Evolutionary conservation across 1,140 invertebrate genomes (phyloP).

Genomic region (Aphidius gifuensis): DNA sequence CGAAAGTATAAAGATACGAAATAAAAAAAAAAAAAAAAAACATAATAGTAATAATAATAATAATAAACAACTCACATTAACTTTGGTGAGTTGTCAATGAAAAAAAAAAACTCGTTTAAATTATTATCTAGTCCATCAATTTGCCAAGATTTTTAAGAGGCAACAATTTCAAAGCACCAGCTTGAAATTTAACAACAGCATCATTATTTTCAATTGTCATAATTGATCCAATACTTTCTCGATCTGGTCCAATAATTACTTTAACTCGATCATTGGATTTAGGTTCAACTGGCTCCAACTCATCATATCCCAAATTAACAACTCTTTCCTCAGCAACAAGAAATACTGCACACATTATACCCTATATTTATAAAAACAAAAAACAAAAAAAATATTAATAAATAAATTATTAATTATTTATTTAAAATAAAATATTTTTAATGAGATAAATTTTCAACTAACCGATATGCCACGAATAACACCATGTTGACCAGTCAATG

Average conservation of each 20-base stretch:
- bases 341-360: conserved; percentile 85
- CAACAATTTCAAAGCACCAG: conserved; percentile 69
- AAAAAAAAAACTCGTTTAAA: too few species aligned
- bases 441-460: conserved; percentile 37
- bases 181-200: conserved; percentile 74
- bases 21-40: too few species aligned
- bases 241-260: conserved; percentile 87
- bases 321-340: conserved; percentile 81
- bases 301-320: conserved; percentile 80
- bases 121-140: too few species aligned
- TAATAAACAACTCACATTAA: too few species aligned
- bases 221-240: conserved; percentile 82
- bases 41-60: too few species aligned
- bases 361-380: conserved; percentile 53
- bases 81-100: too few species aligned
- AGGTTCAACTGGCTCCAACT: conserved; percentile 86
- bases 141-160: conserved; percentile 71
- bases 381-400: background rate
- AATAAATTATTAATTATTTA: conserved; percentile 21
- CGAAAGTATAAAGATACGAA: too few species aligned
- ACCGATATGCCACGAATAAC: conserved; percentile 82
- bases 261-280: conserved; percentile 81
- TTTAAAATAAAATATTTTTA: conserved; percentile 26
- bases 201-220: conserved; percentile 82
- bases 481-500: conserved; percentile 82